Evolutionary conservation across 2,888 invertebrate genomes (phyloP).

Genomic region (Eupelmus urozonus): DNA sequence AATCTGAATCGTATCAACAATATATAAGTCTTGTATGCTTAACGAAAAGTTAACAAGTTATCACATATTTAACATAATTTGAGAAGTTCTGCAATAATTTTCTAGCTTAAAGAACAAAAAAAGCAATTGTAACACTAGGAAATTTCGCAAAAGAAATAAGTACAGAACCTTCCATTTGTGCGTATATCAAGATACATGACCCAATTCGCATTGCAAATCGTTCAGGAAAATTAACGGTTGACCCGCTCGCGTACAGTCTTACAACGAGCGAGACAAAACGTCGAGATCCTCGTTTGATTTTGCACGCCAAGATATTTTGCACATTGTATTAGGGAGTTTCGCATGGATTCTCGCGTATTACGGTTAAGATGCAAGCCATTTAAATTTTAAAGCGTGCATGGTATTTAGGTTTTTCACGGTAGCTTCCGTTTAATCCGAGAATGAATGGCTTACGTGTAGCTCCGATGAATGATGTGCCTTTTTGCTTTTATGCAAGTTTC

Average conservation of each 20-base stretch:
- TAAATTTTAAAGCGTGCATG: not conserved
- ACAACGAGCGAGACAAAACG: not conserved
- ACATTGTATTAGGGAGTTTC: not conserved
- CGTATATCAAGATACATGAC: not conserved
- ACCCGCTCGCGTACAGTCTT: not conserved
- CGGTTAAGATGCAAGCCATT: not conserved
- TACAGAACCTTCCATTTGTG: not conserved
- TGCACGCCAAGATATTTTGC: not conserved
- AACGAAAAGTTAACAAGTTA: too few species aligned
- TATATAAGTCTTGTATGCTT: too few species aligned
- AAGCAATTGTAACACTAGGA: not conserved
- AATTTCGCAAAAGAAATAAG: not conserved
- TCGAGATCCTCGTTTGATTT: not conserved
- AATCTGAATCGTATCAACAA: too few species aligned
- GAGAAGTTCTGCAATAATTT: too few species aligned
- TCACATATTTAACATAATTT: too few species aligned
- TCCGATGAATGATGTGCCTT: too few species aligned
- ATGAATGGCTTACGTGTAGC: too few species aligned
- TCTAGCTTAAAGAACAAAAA: too few species aligned
- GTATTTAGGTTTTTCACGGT: too few species aligned
- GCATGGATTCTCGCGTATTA: not conserved
- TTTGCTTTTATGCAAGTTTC: too few species aligned
- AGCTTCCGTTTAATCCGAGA: too few species aligned
- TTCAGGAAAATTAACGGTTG: constrained; percentile 5
- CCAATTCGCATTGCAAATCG: not conserved